Evolutionary conservation across 2,113 vertebrate species (phyloP).

Genomic region (Sebastes schlegelii): DNA sequence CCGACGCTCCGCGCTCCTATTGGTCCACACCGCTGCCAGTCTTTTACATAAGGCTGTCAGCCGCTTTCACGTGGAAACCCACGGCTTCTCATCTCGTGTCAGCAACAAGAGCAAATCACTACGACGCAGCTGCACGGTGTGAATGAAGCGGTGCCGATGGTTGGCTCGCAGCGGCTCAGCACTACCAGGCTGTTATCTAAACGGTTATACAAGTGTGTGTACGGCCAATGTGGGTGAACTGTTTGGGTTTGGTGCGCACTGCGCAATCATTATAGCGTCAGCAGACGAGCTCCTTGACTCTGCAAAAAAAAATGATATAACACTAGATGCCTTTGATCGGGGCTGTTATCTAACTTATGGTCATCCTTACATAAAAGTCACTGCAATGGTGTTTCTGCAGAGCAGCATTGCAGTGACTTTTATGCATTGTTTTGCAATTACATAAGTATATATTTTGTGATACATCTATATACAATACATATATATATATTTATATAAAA

Average conservation of each 20-base stretch:
- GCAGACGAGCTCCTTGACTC: slow-evolving; percentile 26
- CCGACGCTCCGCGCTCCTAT: slow-evolving; percentile 18
- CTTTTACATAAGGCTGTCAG: slow-evolving; percentile 89
- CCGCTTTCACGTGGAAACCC: slow-evolving; percentile 89
- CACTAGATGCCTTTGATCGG: slow-evolving; percentile 1
- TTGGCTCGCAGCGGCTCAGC: slow-evolving; percentile 71
- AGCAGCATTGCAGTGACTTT: not conserved
- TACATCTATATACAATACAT: no score
- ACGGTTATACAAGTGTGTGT: slow-evolving; percentile 81
- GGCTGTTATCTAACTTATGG: slow-evolving; percentile 16
- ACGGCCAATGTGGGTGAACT: slow-evolving; percentile 40
- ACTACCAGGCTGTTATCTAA: slow-evolving; percentile 81
- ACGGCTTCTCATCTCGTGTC: slow-evolving; percentile 73
- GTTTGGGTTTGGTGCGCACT: not conserved
- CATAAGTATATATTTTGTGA: not conserved
- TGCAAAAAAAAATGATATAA: slow-evolving; percentile 29
- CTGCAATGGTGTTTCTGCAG: not conserved
- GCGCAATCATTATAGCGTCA: slow-evolving; percentile 24
- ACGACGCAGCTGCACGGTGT: slow-evolving; percentile 56
- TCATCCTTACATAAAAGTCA: slow-evolving; percentile 4
- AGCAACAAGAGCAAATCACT: slow-evolving; percentile 71
- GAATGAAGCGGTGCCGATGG: slow-evolving; percentile 71
- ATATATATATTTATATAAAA: no score
- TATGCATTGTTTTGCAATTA: not conserved
- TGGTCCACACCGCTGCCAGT: slow-evolving; percentile 67